Conservation (phyloP, 2,113 vertebrate species). For the Chloebia gouldiae region DNA sequence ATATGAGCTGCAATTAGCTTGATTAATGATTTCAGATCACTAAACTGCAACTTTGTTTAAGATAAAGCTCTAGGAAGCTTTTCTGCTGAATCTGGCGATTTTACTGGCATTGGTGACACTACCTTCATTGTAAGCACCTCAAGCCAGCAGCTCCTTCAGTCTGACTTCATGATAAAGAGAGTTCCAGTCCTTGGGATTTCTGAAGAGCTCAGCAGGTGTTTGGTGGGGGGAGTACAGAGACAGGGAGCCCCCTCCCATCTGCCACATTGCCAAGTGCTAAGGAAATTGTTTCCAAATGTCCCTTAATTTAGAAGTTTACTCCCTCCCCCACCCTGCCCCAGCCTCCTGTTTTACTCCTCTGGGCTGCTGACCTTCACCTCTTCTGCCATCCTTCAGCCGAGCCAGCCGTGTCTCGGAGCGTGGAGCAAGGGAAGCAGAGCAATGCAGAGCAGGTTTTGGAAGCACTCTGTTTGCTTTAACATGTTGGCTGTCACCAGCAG, state of each 20-base stretch:
- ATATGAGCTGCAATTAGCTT: slow-evolving; percentile 41
- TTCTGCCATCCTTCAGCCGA: neutral
- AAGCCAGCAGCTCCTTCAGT: slow-evolving; percentile 1
- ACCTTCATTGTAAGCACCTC: neutral
- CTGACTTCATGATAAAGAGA: neutral
- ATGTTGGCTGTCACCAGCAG: neutral
- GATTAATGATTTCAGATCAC: slow-evolving; percentile 69
- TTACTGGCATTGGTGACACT: neutral
- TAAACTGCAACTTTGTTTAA: slow-evolving; percentile 43
- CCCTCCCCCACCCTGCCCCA: neutral
- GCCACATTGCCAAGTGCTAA: neutral
- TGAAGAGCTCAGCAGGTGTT: slow-evolving; percentile 52
- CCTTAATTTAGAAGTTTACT: neutral
- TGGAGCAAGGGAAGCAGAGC: neutral
- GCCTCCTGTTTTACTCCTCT: neutral
- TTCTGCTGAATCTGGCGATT: neutral
- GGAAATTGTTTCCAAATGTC: slow-evolving; percentile 57
- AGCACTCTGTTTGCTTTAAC: neutral
- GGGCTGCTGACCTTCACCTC: slow-evolving; percentile 1
- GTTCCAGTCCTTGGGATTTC: neutral
- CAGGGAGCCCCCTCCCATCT: neutral
- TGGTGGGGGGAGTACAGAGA: neutral
- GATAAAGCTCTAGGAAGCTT: slow-evolving; percentile 44
- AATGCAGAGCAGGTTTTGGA: neutral
- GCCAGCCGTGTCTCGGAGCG: neutral